These are phyloP conservation scores for Beroe forskalii DNA, from an alignment of 37 sponge, comb jelly and placozoan species.

Conservation along the genomic window DNA sequence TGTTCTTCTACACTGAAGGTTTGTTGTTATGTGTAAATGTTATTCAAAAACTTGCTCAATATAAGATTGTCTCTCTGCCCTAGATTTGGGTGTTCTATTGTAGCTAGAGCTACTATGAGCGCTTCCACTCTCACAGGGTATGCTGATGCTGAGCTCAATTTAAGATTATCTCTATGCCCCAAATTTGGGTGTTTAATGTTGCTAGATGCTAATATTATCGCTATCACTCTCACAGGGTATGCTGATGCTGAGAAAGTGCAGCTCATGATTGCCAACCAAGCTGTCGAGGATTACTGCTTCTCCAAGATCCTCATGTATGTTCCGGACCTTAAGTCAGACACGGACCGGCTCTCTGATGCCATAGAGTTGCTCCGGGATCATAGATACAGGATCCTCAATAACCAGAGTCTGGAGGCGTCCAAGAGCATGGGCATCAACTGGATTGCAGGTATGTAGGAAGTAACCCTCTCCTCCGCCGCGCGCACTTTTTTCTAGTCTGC, in stretches of 20 bases:
- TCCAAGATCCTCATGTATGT: slow-evolving; percentile 64
- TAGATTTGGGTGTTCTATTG: no score
- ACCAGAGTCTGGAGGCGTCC: slow-evolving; percentile 59
- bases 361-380: slow-evolving; percentile 27
- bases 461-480: neutral
- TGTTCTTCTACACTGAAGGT: slow-evolving; percentile 66
- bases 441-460: slow-evolving; percentile 63
- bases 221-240: slow-evolving; percentile 31
- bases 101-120: no score
- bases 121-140: slow-evolving; percentile 38
- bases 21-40: no score
- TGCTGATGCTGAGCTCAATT: slow-evolving; percentile 61
- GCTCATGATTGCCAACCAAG: slow-evolving; percentile 55
- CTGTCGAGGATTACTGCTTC: slow-evolving; percentile 61
- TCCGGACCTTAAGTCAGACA: slow-evolving; percentile 53
- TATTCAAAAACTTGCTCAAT: no score
- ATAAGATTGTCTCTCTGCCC: no score
- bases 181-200: no score
- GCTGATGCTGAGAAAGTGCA: slow-evolving; percentile 60
- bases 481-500: neutral
- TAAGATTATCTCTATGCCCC: no score
- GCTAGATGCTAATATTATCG: no score
- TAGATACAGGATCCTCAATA: slow-evolving; percentile 49
- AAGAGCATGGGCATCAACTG: slow-evolving; percentile 57
- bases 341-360: slow-evolving; percentile 61